phyloP scores from a whole-genome alignment of 2,113 vertebrate species.

The Phalacrocorax pelagicus region DNA sequence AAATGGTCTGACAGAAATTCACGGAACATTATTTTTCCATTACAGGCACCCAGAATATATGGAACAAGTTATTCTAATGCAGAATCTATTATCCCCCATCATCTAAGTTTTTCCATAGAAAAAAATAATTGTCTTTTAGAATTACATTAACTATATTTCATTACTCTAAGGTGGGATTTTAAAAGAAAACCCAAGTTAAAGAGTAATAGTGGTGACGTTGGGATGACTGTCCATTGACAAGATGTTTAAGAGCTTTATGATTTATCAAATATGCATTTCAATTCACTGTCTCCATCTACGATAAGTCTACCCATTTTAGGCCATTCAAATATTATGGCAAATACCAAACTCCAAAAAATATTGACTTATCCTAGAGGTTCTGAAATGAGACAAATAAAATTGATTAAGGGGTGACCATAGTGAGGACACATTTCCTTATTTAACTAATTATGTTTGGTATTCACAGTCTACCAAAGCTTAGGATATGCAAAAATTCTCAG shows the following conservation, averaged over 20 bases:
- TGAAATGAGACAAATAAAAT: not conserved
- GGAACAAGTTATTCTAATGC: not conserved
- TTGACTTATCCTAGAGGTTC: not conserved
- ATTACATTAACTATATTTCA: not conserved
- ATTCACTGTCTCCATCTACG: not conserved
- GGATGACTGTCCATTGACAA: not conserved
- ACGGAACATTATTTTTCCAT: not conserved
- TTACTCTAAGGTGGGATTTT: not conserved
- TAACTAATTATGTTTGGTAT: not conserved
- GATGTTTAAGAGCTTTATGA: not conserved
- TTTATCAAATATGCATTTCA: not conserved
- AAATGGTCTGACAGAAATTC: not conserved
- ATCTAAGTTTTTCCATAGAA: not conserved
- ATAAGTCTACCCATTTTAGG: not conserved
- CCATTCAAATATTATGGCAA: not conserved
- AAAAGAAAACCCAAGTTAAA: not conserved
- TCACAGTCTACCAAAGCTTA: not conserved
- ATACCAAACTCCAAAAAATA: not conserved
- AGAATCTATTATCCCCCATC: not conserved
- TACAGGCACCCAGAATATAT: not conserved
- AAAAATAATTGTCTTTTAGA: not conserved
- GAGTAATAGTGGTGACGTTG: not conserved
- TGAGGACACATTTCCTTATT: not conserved
- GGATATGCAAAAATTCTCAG: not conserved
- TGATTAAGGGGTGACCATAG: not conserved